Conservation (phyloP, 2,888 invertebrate genomes). For the Diabrotica balteata region DNA sequence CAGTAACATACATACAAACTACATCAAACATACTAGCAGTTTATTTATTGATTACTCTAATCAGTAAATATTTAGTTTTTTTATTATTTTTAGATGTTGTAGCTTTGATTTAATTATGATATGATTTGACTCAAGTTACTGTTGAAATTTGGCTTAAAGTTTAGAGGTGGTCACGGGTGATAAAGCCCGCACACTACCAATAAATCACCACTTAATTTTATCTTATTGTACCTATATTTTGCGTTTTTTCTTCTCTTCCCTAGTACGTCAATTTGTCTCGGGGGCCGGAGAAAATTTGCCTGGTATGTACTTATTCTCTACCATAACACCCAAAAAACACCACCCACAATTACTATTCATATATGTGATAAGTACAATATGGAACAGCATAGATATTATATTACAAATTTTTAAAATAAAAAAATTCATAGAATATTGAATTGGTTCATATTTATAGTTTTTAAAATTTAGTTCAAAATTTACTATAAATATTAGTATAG, state of each 20-base stretch:
- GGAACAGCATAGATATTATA: too few relatives aligned
- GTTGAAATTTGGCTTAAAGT: constrained; percentile 53
- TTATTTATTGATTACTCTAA: constrained; percentile 54
- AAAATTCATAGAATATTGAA: too few relatives aligned
- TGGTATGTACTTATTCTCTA: constrained; percentile 62
- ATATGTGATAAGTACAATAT: constrained; percentile 18
- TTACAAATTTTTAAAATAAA: too few relatives aligned
- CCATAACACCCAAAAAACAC: constrained; percentile 59
- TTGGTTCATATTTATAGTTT: too few relatives aligned
- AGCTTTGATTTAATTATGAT: constrained; percentile 55
- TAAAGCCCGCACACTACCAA: constrained; percentile 24
- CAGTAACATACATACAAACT: constrained; percentile 60
- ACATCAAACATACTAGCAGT: constrained; percentile 58
- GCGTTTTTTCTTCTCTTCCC: constrained; percentile 63
- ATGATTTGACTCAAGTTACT: constrained; percentile 57
- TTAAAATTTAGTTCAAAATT: too few relatives aligned
- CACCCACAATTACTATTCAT: constrained; percentile 54
- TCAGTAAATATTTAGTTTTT: constrained; percentile 55
- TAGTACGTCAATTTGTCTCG: constrained; percentile 64
- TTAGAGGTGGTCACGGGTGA: constrained; percentile 27
- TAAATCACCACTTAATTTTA: constrained; percentile 52
- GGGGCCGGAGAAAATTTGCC: constrained; percentile 63
- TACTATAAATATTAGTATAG: too few relatives aligned
- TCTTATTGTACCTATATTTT: constrained; percentile 63
- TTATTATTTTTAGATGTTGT: constrained; percentile 58